A percentile compares a stretch with the other conserved stretches of the same genome.
phyloP scores from a whole-genome alignment of 1,140 invertebrate species.

The Drosophila busckii region DNA sequence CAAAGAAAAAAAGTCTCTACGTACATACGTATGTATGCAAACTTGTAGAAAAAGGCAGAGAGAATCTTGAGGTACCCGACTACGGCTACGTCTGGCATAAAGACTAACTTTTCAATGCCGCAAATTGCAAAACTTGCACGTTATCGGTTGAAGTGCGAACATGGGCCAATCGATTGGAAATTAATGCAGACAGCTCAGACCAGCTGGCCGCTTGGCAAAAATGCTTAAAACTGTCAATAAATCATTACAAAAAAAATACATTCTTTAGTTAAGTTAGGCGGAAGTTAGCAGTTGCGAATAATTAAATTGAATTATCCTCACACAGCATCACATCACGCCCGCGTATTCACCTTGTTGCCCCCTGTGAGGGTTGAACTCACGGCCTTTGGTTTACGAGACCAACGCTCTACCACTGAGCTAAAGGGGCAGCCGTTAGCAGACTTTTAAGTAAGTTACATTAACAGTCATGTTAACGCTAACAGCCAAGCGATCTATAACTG shows the following conservation, averaged over 20 bases:
- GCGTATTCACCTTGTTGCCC: conserved; percentile 21
- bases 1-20: conserved; percentile 26
- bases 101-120: conserved; percentile 69
- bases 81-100: conserved; percentile 24
- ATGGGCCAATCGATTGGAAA: conserved; percentile 73
- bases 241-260: conserved; percentile 4
- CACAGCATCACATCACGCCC: no score
- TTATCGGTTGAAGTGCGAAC: conserved; percentile 74
- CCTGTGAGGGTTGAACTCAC: conserved; percentile 90
- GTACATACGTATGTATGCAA: conserved; percentile 3
- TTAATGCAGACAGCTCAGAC: conserved; percentile 51
- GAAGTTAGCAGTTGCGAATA: no score
- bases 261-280: no score
- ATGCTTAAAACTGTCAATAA: conserved; percentile 4
- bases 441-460: conserved; percentile 5
- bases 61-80: conserved; percentile 58
- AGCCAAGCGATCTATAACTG: conserved; percentile 17
- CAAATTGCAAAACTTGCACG: conserved; percentile 74
- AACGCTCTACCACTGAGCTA: conserved; percentile 96
- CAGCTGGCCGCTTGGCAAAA: conserved; percentile 22
- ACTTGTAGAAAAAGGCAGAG: conserved; percentile 15
- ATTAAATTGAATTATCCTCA: conserved; percentile 5
- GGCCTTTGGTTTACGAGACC: conserved; percentile 96
- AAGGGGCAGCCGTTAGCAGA: conserved; percentile 78
- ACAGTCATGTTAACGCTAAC: conserved; percentile 2